Base-by-base conservation (phyloP, 2,888 invertebrate species). In the Flexamia atlantica region DNA sequence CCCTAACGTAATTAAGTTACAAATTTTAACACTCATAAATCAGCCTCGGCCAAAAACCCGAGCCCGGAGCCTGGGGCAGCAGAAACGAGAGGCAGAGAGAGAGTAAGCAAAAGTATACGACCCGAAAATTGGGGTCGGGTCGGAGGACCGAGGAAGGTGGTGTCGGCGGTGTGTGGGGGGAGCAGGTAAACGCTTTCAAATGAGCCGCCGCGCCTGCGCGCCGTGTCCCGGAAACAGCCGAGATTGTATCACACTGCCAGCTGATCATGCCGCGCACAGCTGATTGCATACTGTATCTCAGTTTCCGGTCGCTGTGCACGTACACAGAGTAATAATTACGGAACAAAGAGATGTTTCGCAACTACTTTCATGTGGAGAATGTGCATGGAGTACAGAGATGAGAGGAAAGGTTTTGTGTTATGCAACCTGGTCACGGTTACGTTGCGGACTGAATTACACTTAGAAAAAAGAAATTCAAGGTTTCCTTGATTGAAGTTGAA, bases 31-130 rank as follows among this genome's bases (percentile, higher is more conserved):
- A 9, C 20, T 23, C 53, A 53, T 53, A 53, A 53, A 53, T 53
- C 23, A 46, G 12, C 17, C 14, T 46, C 14, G 36, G 14, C 5
- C 30, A 10, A 3, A 28, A 64, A 64, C 28, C 28, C 1, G 14
- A 64, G 30, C 28, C 5, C 64, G 28, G 64, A 57, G 64, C 64
- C 64, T 4, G n/a, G 23, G 30, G 53, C 53, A 5, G 53, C 1
- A 28, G 32, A 80, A 20, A 17, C 53, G 60, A 23, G 80, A 28
- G 40, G 14, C 7, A 74, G 32, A 53, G 80, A 23, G 36, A 53
- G 80, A 53, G 80, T 23, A 53, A 80, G 50, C 53, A 80, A 80
- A 80, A 53, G 57, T 50, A 25, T 28, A 30, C 28, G n/a, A n/a
- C n/a, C 53, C 32, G 32, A 57, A 80, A 53, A 57, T 64, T 64